A percentile compares a stretch with the other conserved stretches of the same genome.
phyloP scores from a whole-genome alignment of 2,888 invertebrate species.

The Biston betularia region DNA sequence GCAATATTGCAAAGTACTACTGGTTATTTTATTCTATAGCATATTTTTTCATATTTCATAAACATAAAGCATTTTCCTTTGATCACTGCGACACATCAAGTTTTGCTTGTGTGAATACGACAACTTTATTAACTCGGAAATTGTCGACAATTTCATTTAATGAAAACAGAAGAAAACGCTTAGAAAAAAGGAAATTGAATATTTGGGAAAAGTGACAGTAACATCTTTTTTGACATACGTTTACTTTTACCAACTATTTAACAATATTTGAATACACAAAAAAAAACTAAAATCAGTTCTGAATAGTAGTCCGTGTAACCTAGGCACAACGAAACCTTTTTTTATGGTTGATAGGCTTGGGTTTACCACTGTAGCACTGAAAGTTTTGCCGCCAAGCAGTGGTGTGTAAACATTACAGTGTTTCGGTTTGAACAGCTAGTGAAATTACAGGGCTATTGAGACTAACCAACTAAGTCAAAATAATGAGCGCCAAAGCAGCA shows the following conservation, averaged over 20 bases:
- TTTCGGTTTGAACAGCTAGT: too few relatives aligned
- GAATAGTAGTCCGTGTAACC: too few relatives aligned
- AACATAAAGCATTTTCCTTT: slow-evolving; percentile 9
- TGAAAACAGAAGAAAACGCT: slow-evolving; percentile 1
- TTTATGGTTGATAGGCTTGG: too few relatives aligned
- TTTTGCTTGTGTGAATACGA: background rate
- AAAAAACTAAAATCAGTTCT: too few relatives aligned
- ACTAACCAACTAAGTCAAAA: too few relatives aligned
- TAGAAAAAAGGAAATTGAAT: slow-evolving; percentile 13
- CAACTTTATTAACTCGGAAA: slow-evolving; percentile 17
- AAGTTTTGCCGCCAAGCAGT: too few relatives aligned
- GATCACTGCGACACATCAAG: slow-evolving; percentile 16
- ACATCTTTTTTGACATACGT: background rate
- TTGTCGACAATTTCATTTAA: slow-evolving; percentile 18
- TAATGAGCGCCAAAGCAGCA: too few relatives aligned
- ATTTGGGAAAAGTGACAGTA: slow-evolving; percentile 28
- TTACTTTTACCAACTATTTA: background rate
- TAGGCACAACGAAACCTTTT: too few relatives aligned
- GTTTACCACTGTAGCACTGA: too few relatives aligned
- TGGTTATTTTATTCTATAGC: background rate
- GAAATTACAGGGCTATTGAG: too few relatives aligned
- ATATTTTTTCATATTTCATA: slow-evolving; percentile 8
- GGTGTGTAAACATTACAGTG: too few relatives aligned
- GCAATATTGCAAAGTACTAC: background rate
- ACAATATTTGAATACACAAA: too few relatives aligned